Base-by-base conservation (phyloP, 2,113 vertebrate species). In the Oncorhynchus clarkii region DNA sequence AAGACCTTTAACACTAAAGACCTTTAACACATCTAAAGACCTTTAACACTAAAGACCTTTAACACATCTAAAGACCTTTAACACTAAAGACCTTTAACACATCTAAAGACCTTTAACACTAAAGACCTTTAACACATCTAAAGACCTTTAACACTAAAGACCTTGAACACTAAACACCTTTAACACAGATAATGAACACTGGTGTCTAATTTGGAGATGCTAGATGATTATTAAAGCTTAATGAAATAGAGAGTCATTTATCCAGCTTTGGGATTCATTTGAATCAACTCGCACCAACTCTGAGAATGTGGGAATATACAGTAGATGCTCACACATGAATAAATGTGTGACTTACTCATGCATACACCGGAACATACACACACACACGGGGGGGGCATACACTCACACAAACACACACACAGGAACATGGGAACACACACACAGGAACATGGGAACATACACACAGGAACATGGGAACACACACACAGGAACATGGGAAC, bases 201-300 rank as follows among this genome's bases (percentile, higher is more conserved):
- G 75, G 70, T 54, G 67, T 14, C 60, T 80, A 79, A 86, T 45
- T 70, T 85, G 70, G 68, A 67, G n/a, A 77, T 8, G 69, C 82
- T 65, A 80, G 73, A 74, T 70, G 77, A 82, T 82, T 67, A 88
- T 84, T 85, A 72, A 2, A 16, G 59, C 76, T 76, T 64, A 59
- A 54, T 79, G 67, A 85, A 82, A 82, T 3, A 34, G 31, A 34
- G 31, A 7, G 26, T 78, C 83, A 78, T 82, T 82, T 54, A 80
- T 74, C 76, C 76, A 82, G 72, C 67, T 64, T 66, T 77, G 84
- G 78, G 84, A 87, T 72, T 80, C 62, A 64, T 74, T 76, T 18
- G 31, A 70, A 76, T 77, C 67, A 83, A 82, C 57, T 77, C 72
- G 78, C 70, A 73, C 29, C 77, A 67, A 11, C 24, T 18, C 78